Conservation (phyloP, 2,113 vertebrate species). For the Acrocephalus arundinaceus region DNA sequence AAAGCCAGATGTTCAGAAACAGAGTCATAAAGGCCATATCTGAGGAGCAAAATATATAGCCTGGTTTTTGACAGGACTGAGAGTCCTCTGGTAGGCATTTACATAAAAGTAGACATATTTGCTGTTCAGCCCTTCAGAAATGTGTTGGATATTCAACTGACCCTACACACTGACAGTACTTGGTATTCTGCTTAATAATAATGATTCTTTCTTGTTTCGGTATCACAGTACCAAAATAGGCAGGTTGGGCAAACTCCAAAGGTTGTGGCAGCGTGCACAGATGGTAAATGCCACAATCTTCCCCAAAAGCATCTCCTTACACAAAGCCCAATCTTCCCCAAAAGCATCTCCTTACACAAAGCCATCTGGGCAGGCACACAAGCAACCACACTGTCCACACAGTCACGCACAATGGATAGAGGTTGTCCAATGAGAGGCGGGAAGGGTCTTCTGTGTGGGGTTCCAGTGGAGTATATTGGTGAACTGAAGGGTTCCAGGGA, state of each 20-base stretch:
- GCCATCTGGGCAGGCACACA: too few species aligned
- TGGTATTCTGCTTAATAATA: neutral
- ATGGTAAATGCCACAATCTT: neutral
- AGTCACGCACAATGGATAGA: too few species aligned
- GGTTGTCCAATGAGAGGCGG: too few species aligned
- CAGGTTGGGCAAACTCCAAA: neutral
- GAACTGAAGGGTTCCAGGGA: too few species aligned
- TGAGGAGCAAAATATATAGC: neutral
- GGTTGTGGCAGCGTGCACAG: rapidly evolving
- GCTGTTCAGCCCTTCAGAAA: neutral
- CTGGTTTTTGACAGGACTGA: neutral
- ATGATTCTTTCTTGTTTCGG: neutral
- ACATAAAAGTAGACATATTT: neutral
- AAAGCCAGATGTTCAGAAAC: neutral
- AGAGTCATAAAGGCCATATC: neutral
- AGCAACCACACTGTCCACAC: too few species aligned
- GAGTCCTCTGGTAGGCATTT: neutral
- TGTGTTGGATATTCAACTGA: neutral
- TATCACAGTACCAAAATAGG: neutral
- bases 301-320: neutral
- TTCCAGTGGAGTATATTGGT: too few species aligned
- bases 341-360: neutral
- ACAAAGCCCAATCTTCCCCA: neutral
- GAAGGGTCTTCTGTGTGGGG: too few species aligned
- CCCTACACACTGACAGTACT: neutral